These are phyloP conservation scores for Magallana ariakensis DNA, from an alignment of 1,140 invertebrate species.

Conservation along the genomic window DNA sequence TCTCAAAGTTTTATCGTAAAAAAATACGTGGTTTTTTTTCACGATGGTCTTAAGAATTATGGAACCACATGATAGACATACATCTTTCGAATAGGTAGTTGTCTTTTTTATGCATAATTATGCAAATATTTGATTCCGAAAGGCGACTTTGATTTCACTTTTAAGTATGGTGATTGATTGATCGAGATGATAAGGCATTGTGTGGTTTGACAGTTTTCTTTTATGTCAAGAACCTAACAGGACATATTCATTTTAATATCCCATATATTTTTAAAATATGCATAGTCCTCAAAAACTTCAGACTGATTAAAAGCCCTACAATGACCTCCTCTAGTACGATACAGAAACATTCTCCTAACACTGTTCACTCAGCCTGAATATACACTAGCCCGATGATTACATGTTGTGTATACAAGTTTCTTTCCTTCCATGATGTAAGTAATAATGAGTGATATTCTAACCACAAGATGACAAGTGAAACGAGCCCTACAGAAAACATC, in stretches of 20 bases:
- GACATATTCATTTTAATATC: background rate
- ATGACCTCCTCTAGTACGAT: too few species aligned
- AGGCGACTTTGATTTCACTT: conserved; percentile 6
- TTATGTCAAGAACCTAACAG: background rate
- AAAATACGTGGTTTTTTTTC: background rate
- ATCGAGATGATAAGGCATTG: conserved; percentile 18
- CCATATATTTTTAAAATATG: background rate
- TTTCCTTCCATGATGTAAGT: conserved; percentile 31
- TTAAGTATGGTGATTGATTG: conserved; percentile 26
- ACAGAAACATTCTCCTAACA: background rate
- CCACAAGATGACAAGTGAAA: conserved; percentile 27
- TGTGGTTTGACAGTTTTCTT: background rate
- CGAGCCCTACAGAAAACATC: background rate
- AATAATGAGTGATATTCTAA: conserved; percentile 22
- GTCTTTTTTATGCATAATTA: conserved; percentile 23
- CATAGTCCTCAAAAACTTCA: too few species aligned
- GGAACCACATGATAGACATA: conserved; percentile 11
- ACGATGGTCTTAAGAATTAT: background rate
- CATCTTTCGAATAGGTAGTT: background rate
- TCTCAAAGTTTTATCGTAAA: background rate
- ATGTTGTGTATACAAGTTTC: conserved; percentile 5
- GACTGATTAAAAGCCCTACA: too few species aligned
- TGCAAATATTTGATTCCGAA: conserved; percentile 5
- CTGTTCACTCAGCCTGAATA: background rate
- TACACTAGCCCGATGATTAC: background rate